These are phyloP conservation scores for Tenthredo livida DNA, from an alignment of 2,888 invertebrate genomes.

Conservation along the genomic window DNA sequence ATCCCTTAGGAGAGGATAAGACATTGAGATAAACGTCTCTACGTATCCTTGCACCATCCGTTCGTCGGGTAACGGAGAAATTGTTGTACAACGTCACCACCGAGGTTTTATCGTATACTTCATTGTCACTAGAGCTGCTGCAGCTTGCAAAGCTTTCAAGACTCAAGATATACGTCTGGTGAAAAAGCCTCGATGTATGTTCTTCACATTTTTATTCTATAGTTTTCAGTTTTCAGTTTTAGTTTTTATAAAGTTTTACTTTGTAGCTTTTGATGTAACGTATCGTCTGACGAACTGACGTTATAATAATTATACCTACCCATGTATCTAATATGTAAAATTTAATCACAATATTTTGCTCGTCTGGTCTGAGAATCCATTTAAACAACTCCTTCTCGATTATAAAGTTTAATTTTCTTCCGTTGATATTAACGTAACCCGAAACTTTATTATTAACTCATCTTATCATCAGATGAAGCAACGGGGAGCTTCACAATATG, in stretches of 20 bases:
- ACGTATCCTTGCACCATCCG: constrained; percentile 22
- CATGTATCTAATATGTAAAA: not conserved
- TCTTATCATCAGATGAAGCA: not conserved
- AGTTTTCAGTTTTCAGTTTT: not conserved
- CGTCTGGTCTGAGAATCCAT: not conserved
- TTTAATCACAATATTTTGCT: not conserved
- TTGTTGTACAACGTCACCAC: constrained; percentile 14
- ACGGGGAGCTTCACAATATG: not conserved
- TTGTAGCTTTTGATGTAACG: not conserved
- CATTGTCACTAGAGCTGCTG: not conserved
- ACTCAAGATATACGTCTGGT: not conserved
- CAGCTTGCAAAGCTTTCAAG: constrained; percentile 17
- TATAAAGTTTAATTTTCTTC: constrained; percentile 12
- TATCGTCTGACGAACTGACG: not conserved
- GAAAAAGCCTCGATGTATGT: not conserved
- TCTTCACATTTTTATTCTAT: not conserved
- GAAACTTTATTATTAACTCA: constrained; percentile 1
- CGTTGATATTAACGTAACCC: not conserved
- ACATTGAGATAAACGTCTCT: constrained; percentile 39
- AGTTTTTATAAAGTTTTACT: too few relatives aligned
- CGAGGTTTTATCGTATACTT: constrained; percentile 1
- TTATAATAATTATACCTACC: too few relatives aligned
- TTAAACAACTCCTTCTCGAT: not conserved
- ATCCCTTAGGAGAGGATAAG: constrained; percentile 31
- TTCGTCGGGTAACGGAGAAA: constrained; percentile 12